Conservation (phyloP, 2,888 invertebrate genomes). For the Heliconius cydno region DNA sequence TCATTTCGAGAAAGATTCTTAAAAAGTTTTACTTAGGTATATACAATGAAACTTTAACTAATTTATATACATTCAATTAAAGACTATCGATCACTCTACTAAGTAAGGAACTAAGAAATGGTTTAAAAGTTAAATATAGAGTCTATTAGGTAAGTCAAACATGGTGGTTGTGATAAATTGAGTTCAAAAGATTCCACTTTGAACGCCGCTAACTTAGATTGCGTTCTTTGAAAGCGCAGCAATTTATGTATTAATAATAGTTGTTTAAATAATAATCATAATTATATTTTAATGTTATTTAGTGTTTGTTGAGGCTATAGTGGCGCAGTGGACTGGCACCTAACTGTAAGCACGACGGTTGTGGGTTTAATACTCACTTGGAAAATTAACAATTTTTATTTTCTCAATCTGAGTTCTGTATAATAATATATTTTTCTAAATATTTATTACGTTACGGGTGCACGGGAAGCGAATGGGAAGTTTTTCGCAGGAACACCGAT, state of each 20-base stretch:
- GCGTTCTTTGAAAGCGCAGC: conserved; percentile 30
- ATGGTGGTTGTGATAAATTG: conserved; percentile 33
- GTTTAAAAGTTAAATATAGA: conserved; percentile 29
- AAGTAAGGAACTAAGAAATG: conserved; percentile 19
- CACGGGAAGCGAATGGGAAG: too few species aligned
- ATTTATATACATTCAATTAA: background rate
- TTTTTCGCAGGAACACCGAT: too few species aligned
- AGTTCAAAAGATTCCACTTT: conserved; percentile 34
- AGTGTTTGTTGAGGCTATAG: background rate
- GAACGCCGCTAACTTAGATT: conserved; percentile 35
- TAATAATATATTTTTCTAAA: too few species aligned
- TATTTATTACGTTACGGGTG: too few species aligned
- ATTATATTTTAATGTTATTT: background rate
- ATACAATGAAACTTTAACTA: too few species aligned
- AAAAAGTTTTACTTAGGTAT: too few species aligned
- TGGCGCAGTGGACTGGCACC: background rate
- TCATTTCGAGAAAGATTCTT: too few species aligned
- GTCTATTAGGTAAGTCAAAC: conserved; percentile 31
- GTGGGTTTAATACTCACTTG: background rate
- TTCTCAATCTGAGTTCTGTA: too few species aligned
- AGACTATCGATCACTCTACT: background rate
- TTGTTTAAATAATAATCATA: background rate
- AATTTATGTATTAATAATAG: conserved; percentile 8
- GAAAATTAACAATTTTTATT: too few species aligned
- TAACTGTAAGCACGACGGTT: background rate